These are phyloP conservation scores for Poecilia velifera DNA, from an alignment of 2,797 vertebrate genomes.

Conservation along the genomic window DNA sequence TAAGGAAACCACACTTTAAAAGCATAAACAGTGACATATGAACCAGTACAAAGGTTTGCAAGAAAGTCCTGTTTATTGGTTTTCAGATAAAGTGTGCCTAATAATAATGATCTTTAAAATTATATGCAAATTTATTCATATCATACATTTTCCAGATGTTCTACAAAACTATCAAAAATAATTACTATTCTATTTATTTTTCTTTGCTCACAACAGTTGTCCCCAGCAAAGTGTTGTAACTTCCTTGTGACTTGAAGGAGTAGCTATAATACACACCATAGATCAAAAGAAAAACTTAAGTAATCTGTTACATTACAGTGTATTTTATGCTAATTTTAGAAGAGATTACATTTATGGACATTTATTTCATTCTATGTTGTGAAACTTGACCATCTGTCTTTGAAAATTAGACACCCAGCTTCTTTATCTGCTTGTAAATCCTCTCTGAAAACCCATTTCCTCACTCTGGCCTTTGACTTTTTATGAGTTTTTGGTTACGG, in stretches of 20 bases:
- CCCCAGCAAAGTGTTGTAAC: not conserved
- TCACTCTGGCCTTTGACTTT: not conserved
- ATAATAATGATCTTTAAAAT: not conserved
- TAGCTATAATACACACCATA: not conserved
- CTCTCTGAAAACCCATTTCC: not conserved
- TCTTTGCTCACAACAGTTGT: not conserved
- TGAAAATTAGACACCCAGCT: not conserved
- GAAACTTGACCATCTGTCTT: not conserved
- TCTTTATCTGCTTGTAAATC: not conserved
- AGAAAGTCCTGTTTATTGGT: not conserved
- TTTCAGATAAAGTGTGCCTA: not conserved
- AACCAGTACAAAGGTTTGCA: slow-evolving; percentile 1
- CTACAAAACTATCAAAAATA: not conserved
- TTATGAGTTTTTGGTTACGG: not conserved
- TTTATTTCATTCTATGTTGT: not conserved
- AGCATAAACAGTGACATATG: not conserved
- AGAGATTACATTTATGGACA: not conserved
- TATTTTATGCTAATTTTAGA: not conserved
- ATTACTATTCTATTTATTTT: not conserved
- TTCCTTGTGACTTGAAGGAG: not conserved
- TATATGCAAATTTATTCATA: not conserved
- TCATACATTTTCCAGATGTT: not conserved
- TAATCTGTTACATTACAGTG: not conserved
- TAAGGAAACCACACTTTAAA: not conserved
- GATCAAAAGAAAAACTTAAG: not conserved